Conservation (phyloP, 2,888 invertebrate species). For the Rhopalosiphum nymphaeae region DNA sequence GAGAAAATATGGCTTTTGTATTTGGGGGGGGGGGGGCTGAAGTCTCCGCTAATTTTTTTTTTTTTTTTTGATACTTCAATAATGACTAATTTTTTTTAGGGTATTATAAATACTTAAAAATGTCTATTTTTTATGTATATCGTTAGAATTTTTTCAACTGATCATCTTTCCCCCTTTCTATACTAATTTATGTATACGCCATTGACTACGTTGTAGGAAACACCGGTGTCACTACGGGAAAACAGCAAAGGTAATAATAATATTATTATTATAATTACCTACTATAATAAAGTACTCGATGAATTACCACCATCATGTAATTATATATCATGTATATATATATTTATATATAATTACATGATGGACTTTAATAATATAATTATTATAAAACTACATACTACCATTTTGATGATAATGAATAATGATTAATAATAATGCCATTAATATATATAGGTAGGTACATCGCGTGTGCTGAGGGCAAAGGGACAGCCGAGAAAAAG, state of each 20-base stretch:
- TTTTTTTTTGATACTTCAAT: background rate
- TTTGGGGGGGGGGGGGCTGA: background rate
- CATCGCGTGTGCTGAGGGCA: background rate
- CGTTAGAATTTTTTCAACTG: background rate
- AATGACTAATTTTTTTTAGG: background rate
- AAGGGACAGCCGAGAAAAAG: background rate
- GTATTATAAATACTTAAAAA: background rate
- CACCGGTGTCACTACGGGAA: background rate
- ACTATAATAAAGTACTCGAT: background rate
- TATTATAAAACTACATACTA: background rate
- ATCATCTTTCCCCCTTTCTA: background rate
- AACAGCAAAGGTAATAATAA: background rate
- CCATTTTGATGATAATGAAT: background rate
- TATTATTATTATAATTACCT: background rate
- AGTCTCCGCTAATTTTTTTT: background rate
- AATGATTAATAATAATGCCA: background rate
- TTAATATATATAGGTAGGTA: background rate
- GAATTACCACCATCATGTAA: background rate
- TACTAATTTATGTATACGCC: background rate
- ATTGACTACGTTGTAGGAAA: background rate
- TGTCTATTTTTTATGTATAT: background rate
- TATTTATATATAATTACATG: background rate
- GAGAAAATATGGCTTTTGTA: background rate
- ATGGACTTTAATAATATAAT: background rate
- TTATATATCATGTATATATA: background rate